Percentiles rank a stretch among this genome's conserved stretches.
Evolutionary conservation across 2,797 vertebrate species (phyloP).

Genomic region (Artibeus lituratus): DNA sequence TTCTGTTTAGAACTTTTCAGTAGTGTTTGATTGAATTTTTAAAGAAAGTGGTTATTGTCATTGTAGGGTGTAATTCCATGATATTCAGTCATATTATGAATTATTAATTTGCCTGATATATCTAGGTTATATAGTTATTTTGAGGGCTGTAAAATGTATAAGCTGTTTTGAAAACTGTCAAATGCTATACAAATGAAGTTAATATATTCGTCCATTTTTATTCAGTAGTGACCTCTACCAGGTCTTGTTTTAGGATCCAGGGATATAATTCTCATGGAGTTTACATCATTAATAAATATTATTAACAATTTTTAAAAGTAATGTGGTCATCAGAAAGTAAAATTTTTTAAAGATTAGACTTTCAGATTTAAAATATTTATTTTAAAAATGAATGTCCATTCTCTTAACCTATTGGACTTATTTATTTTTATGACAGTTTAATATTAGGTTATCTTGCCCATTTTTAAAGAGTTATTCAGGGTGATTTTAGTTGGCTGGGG

Average conservation of each 20-base stretch:
- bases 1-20: background rate
- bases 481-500: background rate
- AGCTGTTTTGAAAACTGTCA: background rate
- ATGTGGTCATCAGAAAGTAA: background rate
- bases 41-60: background rate
- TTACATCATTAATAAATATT: background rate
- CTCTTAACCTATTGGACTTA: background rate
- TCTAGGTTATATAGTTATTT: background rate
- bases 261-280: background rate
- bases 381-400: conserved; percentile 23
- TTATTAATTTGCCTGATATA: background rate
- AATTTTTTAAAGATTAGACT: background rate
- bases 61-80: background rate
- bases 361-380: background rate
- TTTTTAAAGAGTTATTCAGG: background rate
- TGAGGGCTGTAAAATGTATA: background rate
- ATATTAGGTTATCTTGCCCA: background rate
- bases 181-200: background rate
- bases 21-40: background rate
- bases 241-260: background rate
- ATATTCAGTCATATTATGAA: background rate
- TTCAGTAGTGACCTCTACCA: background rate
- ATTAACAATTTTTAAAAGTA: conserved; percentile 8
- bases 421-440: conserved; percentile 6
- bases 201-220: background rate